Conservation (phyloP, 2,797 vertebrate genomes). For the Coranthus polyacanthus region DNA sequence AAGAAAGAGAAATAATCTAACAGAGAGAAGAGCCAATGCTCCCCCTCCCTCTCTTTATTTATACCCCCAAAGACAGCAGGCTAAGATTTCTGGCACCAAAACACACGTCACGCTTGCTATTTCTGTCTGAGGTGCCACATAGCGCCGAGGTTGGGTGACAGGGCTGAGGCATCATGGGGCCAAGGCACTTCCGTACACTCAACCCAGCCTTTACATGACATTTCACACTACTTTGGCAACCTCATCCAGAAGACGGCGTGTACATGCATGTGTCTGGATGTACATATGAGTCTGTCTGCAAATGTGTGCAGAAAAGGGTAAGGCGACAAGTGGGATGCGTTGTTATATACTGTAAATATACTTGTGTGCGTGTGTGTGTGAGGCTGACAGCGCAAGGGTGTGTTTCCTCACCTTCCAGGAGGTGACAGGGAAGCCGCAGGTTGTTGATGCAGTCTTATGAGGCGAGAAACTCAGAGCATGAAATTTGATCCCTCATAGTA, state of each 20-base stretch:
- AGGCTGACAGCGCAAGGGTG: conserved; percentile 26
- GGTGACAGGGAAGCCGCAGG: conserved; percentile 52
- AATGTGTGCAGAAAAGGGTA: neutral
- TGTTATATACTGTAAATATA: neutral
- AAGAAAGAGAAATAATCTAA: conserved; percentile 49
- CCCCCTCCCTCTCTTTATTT: conserved; percentile 69
- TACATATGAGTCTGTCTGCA: neutral
- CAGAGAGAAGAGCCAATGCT: conserved; percentile 39
- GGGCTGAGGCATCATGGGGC: conserved; percentile 65
- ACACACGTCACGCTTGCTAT: conserved; percentile 84
- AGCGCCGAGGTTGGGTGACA: conserved; percentile 81
- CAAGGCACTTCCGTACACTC: conserved; percentile 64
- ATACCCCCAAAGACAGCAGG: conserved; percentile 78
- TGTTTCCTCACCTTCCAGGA: conserved; percentile 32
- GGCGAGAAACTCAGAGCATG: conserved; percentile 64
- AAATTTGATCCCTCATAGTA: conserved; percentile 37
- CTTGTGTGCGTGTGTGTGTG: conserved; percentile 10
- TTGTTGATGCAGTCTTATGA: conserved; percentile 65
- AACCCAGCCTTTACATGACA: conserved; percentile 55
- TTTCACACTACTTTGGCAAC: conserved; percentile 59
- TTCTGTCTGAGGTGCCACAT: conserved; percentile 82
- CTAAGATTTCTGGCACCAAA: conserved; percentile 90
- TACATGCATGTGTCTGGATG: neutral
- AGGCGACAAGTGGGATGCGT: neutral
- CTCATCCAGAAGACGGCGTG: conserved; percentile 14